phyloP scores from a whole-genome alignment of 2,797 vertebrate species.

The Oreochromis grahami region DNA sequence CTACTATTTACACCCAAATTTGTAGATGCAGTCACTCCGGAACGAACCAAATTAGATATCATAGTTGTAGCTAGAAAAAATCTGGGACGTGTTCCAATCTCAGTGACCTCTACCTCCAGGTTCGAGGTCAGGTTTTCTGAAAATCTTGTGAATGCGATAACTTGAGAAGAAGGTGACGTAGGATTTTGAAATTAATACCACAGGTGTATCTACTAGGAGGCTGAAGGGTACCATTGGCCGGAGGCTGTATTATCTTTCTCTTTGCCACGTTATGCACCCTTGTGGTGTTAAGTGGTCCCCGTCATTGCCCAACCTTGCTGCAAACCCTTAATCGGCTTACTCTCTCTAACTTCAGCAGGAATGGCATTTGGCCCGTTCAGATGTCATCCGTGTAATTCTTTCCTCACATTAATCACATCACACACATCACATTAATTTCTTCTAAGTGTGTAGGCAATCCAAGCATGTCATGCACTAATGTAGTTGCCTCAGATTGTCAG shows the following conservation, averaged over 20 bases:
- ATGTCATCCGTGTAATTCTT: slow-evolving; percentile 56
- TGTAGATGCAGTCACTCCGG: background rate
- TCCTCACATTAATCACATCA: background rate
- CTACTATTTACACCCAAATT: rapidly evolving
- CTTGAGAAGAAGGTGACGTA: background rate
- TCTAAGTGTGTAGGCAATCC: slow-evolving; percentile 21
- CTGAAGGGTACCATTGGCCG: background rate
- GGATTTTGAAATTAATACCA: background rate
- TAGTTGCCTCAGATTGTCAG: slow-evolving; percentile 11
- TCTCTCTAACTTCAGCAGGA: slow-evolving; percentile 44
- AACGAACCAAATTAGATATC: rapidly evolving
- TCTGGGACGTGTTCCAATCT: background rate
- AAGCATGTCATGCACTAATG: slow-evolving; percentile 9
- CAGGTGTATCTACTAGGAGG: background rate
- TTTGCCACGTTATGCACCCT: slow-evolving; percentile 20
- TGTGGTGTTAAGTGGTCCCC: slow-evolving; percentile 53
- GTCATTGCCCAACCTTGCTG: slow-evolving; percentile 54
- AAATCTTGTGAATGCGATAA: background rate
- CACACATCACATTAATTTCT: slow-evolving; percentile 37
- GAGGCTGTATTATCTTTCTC: slow-evolving; percentile 8
- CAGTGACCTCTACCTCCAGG: rapidly evolving
- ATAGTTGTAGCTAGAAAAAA: background rate
- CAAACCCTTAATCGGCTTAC: slow-evolving; percentile 60
- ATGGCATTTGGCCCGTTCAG: slow-evolving; percentile 62
- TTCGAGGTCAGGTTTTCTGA: rapidly evolving